Evolutionary conservation across 2,888 invertebrate species (phyloP).

Genomic region (Cosmia pyralina): DNA sequence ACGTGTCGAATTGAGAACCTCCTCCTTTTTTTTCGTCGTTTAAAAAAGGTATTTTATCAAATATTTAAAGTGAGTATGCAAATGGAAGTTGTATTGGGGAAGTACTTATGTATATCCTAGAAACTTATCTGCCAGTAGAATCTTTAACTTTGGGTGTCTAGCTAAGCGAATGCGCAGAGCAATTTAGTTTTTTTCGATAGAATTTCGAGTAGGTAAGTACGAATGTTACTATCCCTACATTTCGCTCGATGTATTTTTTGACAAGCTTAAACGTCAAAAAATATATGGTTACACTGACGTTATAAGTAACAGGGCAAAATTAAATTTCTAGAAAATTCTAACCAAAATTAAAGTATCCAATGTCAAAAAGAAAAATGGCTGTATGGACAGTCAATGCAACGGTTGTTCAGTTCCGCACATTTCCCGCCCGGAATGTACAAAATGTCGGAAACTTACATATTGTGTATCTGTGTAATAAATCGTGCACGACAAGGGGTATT

Average conservation of each 20-base stretch:
- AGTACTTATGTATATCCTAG: no score
- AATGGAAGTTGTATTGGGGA: no score
- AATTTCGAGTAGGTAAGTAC: not conserved
- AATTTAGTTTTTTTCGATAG: not conserved
- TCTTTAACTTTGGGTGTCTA: not conserved
- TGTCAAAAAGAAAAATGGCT: constrained; percentile 46
- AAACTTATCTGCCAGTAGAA: not conserved
- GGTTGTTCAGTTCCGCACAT: constrained; percentile 53
- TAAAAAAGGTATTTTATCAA: no score
- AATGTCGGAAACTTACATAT: constrained; percentile 73
- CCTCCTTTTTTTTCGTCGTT: no score
- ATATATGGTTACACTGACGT: not conserved
- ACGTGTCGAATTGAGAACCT: no score
- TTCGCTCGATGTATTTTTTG: not conserved
- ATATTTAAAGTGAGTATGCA: no score
- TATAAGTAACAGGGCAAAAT: not conserved
- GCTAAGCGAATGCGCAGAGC: not conserved
- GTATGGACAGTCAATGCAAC: constrained; percentile 47
- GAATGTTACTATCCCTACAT: not conserved
- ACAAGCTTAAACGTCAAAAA: not conserved
- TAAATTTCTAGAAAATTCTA: not conserved
- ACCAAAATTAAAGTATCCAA: constrained; percentile 1
- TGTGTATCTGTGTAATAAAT: constrained; percentile 70
- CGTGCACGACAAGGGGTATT: constrained; percentile 85
- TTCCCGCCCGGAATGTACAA: constrained; percentile 55